Evolutionary conservation across 2,888 invertebrate species (phyloP).

Genomic region (Petrolisthes manimaculis): DNA sequence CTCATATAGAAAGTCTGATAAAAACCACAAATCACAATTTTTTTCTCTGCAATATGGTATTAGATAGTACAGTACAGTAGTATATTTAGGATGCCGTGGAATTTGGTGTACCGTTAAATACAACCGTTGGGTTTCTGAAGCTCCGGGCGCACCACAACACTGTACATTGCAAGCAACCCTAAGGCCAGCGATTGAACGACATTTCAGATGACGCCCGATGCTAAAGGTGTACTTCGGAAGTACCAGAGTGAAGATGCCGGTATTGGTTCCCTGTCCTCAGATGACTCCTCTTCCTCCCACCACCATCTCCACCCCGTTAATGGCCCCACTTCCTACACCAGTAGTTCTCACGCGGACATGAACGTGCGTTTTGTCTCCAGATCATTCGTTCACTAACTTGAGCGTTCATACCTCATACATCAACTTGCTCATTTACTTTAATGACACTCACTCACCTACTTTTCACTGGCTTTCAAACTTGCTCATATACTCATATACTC

Average conservation of each 20-base stretch:
- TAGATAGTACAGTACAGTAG: too few relatives aligned
- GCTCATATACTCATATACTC: too few relatives aligned
- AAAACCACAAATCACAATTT: too few relatives aligned
- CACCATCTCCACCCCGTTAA: conserved; percentile 39
- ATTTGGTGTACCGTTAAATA: too few relatives aligned
- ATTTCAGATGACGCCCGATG: conserved; percentile 78
- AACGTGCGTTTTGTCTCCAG: conserved; percentile 47
- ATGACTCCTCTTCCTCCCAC: conserved; percentile 25
- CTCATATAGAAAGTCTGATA: too few relatives aligned
- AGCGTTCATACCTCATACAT: conserved; percentile 9
- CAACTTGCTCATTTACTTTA: not conserved
- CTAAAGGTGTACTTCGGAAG: conserved; percentile 71
- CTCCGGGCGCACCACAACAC: too few relatives aligned
- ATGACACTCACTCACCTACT: too few relatives aligned
- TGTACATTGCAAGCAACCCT: too few relatives aligned
- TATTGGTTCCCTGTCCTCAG: conserved; percentile 48
- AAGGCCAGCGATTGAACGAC: not conserved
- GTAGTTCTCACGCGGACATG: conserved; percentile 50
- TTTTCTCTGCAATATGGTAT: too few relatives aligned
- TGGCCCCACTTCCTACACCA: conserved; percentile 44
- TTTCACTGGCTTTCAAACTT: too few relatives aligned
- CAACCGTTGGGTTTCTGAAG: too few relatives aligned
- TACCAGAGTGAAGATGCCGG: conserved; percentile 60
- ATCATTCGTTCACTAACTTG: not conserved
- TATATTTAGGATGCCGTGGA: too few relatives aligned